Conservation (phyloP, 1,140 invertebrate species). For the Zaprionus lachaisei region DNA sequence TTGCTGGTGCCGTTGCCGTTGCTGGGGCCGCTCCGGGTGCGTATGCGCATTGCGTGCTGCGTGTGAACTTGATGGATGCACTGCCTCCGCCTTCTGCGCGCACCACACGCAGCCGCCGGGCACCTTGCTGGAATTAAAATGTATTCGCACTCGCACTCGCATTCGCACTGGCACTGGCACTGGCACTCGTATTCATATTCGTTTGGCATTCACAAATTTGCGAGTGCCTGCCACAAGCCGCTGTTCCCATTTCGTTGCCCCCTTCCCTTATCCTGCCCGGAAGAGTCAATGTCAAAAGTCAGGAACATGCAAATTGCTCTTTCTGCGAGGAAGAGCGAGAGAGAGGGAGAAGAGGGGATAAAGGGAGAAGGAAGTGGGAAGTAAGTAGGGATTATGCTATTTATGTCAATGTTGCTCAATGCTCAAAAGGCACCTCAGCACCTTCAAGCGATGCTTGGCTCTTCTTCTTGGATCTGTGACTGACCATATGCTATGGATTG, state of each 20-base stretch:
- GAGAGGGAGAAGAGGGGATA: too few species aligned
- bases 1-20: neutral
- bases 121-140: slow-evolving; percentile 71
- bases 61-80: slow-evolving; percentile 81
- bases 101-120: slow-evolving; percentile 38
- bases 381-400: neutral
- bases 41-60: slow-evolving; percentile 54
- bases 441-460: neutral
- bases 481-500: neutral
- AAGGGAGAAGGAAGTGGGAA: neutral
- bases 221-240: slow-evolving; percentile 7
- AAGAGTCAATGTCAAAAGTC: slow-evolving; percentile 1
- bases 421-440: neutral
- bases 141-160: slow-evolving; percentile 22
- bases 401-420: slow-evolving; percentile 11
- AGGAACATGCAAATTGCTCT: slow-evolving; percentile 8
- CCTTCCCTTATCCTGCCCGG: neutral
- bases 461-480: neutral
- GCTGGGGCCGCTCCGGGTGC: slow-evolving; percentile 6
- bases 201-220: slow-evolving; percentile 22
- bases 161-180: neutral
- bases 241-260: neutral
- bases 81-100: slow-evolving; percentile 55
- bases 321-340: neutral
- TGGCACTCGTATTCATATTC: slow-evolving; percentile 10